These are phyloP conservation scores for Otus sunia DNA, from an alignment of 2,113 vertebrate genomes.

Conservation along the genomic window DNA sequence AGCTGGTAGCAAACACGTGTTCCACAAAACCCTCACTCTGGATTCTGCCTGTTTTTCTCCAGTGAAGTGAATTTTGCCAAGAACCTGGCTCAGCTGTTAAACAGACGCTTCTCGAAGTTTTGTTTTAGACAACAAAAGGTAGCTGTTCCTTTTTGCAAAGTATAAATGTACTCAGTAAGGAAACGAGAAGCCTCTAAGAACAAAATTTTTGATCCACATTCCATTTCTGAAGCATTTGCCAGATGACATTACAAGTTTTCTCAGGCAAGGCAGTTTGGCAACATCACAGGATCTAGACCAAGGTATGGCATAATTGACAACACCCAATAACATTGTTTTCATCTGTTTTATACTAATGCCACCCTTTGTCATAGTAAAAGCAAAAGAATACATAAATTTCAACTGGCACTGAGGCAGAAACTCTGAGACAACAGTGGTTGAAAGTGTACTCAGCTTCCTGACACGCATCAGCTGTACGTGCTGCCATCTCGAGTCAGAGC, in stretches of 20 bases:
- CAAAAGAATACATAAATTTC: neutral
- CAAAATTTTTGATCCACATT: neutral
- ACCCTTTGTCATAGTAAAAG: neutral
- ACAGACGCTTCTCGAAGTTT: neutral
- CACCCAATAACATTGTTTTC: neutral
- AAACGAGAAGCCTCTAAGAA: neutral
- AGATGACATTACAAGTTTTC: neutral
- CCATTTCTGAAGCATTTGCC: neutral
- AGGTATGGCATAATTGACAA: neutral
- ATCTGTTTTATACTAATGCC: neutral
- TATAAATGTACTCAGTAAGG: neutral
- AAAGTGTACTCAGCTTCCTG: accelerated
- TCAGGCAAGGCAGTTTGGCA: neutral
- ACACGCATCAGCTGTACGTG: accelerated
- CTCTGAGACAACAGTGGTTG: neutral
- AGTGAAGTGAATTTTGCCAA: neutral
- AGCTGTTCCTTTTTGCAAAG: neutral
- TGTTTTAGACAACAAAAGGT: neutral
- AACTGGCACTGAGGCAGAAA: neutral
- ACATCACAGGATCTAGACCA: neutral
- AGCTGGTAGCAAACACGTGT: neutral
- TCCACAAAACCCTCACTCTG: neutral
- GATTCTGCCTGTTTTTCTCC: neutral
- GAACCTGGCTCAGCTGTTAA: neutral
- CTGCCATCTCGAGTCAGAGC: neutral